phyloP scores from a whole-genome alignment of 2,113 vertebrate species.

The Anguilla japonica region DNA sequence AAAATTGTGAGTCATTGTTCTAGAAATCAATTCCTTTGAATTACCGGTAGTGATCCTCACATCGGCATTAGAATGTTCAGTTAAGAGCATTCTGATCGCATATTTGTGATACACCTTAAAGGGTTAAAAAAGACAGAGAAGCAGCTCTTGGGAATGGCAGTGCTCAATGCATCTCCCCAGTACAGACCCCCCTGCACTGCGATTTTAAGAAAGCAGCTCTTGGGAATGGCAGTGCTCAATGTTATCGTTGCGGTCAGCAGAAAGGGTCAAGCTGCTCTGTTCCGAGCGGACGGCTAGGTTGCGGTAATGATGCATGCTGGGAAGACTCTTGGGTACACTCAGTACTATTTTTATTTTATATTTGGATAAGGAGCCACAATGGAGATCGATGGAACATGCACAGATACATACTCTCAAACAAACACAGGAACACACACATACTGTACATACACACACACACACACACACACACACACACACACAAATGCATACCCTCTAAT shows the following conservation, averaged over 20 bases:
- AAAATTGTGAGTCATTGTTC: too few relatives aligned
- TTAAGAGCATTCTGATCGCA: too few relatives aligned
- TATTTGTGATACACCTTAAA: too few relatives aligned
- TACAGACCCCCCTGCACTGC: too few relatives aligned
- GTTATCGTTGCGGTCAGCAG: background rate
- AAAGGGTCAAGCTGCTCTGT: background rate
- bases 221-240: background rate
- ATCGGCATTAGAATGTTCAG: too few relatives aligned
- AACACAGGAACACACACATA: background rate
- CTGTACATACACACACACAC: too few relatives aligned
- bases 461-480: constrained; percentile 8
- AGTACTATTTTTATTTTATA: background rate
- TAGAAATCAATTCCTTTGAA: too few relatives aligned
- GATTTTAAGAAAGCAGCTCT: too few relatives aligned
- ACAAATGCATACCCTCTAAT: background rate
- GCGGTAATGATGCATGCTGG: background rate
- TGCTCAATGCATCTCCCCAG: too few relatives aligned
- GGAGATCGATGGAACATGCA: constrained; percentile 17
- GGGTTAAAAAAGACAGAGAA: too few relatives aligned
- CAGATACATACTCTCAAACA: background rate
- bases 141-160: too few relatives aligned
- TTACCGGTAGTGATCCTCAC: too few relatives aligned
- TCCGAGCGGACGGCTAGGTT: background rate
- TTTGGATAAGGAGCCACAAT: background rate
- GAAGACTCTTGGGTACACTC: background rate